Evolutionary conservation across 2,113 vertebrate species (phyloP), one percentile per base, ranked within the genome.

Genomic region (Girardinichthys multiradiatus): DNA sequence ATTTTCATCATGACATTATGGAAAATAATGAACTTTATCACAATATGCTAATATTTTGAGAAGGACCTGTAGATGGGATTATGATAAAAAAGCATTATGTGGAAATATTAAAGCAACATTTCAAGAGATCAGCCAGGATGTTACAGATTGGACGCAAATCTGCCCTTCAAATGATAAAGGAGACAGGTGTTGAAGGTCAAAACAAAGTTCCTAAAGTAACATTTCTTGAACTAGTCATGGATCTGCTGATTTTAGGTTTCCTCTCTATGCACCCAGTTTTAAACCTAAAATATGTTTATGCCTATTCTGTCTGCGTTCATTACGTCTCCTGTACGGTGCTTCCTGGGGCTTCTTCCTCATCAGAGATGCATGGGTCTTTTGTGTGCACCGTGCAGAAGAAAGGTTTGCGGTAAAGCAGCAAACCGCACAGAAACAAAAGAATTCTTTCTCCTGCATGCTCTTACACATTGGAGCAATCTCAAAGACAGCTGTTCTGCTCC

Each of bases 381-480:
- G 88, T 92, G 64, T 61, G 79, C 82, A 65, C 68, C 57, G 51
- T 60, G 64, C 81, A 89, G 69, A 90, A 88, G 76, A 91, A 90
- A 86, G 75, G 72, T 79, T 66, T 73, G 80, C 74, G 82, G 89
- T 87, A 67, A 74, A 75, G 83, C 65, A 24, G 72, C 79, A 85
- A 86, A 90, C 86, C 76, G 58, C 81, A 35, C 2, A 33, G 74
- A 89, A 88, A 91, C 90, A 90, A 92, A 94, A 88, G 88, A 74
- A 90, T 89, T 90, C 86, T 89, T 91, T 91, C 79, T 90, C 80
- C 81, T 35, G 78, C 48, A 29, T 31, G 78, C 42, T 29, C 88
- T 87, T 81, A 72, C 89, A 89, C 83, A 84, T 82, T 91, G 90
- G 83, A 90, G 86, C 79, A 82, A 91, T 93, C 90, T 88, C 65